phyloP scores from a whole-genome alignment of 2,888 invertebrate genomes.

The Rhaphigaster nebulosa region DNA sequence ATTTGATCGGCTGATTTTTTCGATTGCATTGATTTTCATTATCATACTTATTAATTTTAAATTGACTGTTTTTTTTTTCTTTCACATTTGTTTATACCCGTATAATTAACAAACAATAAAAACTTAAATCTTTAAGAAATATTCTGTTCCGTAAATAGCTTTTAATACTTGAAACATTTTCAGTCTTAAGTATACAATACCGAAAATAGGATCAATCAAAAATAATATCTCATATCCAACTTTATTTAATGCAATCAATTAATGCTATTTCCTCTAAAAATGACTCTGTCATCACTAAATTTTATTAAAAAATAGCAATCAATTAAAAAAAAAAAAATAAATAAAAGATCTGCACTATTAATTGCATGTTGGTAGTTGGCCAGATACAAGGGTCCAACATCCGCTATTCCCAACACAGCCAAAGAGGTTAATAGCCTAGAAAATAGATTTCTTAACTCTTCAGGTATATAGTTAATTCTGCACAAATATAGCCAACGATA shows the following conservation, averaged over 20 bases:
- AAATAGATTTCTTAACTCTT: not conserved
- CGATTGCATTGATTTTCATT: no score
- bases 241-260: not conserved
- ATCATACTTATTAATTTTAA: no score
- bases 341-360: not conserved
- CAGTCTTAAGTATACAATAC: no score
- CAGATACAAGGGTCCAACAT: not conserved
- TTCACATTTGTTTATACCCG: no score
- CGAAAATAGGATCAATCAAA: no score
- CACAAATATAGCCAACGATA: not conserved
- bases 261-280: not conserved
- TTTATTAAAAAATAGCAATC: not conserved
- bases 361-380: not conserved
- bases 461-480: not conserved
- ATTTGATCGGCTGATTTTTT: no score
- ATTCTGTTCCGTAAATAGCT: no score
- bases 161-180: no score
- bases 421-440: conserved; percentile 28
- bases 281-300: not conserved
- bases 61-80: no score
- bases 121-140: no score
- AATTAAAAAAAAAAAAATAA: not conserved
- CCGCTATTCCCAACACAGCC: not conserved
- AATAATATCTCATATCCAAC: not conserved
- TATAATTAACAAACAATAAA: no score